Conservation (phyloP, 2,113 vertebrate species). For the Panurus biarmicus region DNA sequence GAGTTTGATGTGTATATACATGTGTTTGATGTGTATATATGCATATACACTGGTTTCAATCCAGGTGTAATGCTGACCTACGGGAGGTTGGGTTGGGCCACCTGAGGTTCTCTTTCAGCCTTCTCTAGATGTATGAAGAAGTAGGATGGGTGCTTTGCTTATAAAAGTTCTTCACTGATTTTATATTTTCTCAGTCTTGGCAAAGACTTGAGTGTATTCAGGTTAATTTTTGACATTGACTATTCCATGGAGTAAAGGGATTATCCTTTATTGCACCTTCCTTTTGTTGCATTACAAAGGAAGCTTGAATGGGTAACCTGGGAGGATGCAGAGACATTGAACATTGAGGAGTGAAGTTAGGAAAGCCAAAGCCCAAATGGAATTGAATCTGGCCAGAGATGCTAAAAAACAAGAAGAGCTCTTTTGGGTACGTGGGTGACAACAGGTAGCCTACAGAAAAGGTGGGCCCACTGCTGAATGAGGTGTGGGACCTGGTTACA, state of each 20-base stretch:
- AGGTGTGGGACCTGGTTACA: background rate
- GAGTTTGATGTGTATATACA: constrained; percentile 33
- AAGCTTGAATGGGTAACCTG: background rate
- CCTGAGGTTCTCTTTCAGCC: background rate
- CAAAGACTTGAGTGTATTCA: background rate
- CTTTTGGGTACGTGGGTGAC: background rate
- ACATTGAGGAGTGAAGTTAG: background rate
- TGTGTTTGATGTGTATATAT: constrained; percentile 54
- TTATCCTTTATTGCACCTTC: background rate
- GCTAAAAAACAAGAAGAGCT: background rate
- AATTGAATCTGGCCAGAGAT: background rate
- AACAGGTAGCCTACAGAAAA: background rate
- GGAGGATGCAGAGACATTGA: background rate
- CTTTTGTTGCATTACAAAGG: background rate
- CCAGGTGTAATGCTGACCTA: constrained; percentile 39
- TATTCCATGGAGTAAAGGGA: background rate
- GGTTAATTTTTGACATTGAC: background rate
- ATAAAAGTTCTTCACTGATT: background rate
- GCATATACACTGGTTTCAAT: constrained; percentile 38
- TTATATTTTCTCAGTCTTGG: background rate
- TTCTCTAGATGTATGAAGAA: background rate
- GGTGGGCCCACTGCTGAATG: background rate
- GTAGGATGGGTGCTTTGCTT: background rate
- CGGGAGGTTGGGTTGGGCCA: background rate
- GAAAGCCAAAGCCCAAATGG: background rate